These are phyloP conservation scores for Bimastos eiseni DNA, from an alignment of 2,888 invertebrate genomes.

Conservation along the genomic window DNA sequence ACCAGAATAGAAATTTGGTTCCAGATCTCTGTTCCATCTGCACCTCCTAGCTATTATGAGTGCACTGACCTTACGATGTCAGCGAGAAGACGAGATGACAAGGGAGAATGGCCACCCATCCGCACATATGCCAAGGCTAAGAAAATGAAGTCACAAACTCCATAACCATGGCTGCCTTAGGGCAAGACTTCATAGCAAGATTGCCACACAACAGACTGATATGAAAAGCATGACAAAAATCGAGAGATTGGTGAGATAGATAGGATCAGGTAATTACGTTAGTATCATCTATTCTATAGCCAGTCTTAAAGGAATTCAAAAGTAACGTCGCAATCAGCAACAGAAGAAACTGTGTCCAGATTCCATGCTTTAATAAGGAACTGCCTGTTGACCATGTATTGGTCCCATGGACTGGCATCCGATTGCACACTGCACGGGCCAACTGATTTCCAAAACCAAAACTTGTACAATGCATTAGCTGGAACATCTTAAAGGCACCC, in stretches of 20 bases:
- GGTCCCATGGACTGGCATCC: too few relatives aligned
- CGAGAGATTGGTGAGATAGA: background rate
- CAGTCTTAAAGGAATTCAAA: background rate
- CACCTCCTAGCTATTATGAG: too few relatives aligned
- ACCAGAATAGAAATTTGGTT: too few relatives aligned
- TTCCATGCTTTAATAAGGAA: background rate
- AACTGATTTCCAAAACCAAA: slow-evolving; percentile 2
- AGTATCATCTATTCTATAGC: background rate
- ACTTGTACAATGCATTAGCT: background rate
- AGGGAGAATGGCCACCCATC: too few relatives aligned
- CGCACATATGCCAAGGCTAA: too few relatives aligned
- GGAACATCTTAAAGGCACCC: background rate
- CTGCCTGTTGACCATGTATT: background rate
- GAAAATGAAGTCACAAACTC: too few relatives aligned
- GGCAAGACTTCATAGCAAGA: background rate
- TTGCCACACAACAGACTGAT: background rate
- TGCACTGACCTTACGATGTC: too few relatives aligned
- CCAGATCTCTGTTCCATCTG: too few relatives aligned
- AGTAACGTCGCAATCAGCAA: background rate
- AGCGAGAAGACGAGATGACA: too few relatives aligned
- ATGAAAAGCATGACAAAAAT: background rate
- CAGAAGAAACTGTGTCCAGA: background rate
- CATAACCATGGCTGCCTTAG: too few relatives aligned
- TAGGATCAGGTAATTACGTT: background rate
- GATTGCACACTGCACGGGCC: too few relatives aligned